Evolutionary conservation across 1,140 invertebrate species (phyloP).

Genomic region (Apis laboriosa): DNA sequence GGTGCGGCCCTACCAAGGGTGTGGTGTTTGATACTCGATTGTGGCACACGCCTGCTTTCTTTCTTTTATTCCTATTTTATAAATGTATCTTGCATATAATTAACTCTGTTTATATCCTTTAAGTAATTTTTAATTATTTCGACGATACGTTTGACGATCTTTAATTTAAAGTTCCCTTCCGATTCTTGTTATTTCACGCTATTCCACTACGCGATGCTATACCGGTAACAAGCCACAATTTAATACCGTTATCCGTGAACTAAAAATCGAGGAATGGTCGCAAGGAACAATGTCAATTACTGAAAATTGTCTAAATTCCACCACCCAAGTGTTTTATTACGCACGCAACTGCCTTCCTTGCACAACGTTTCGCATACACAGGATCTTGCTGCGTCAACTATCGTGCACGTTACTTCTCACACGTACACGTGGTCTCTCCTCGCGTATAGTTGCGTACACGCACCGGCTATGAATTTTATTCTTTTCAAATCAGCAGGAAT

Average conservation of each 20-base stretch:
- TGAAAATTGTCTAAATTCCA: conserved; percentile 34
- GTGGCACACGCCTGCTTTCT: too few species aligned
- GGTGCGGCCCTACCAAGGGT: conserved; percentile 58
- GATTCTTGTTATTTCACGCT: background rate
- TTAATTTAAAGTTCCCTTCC: background rate
- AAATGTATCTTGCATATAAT: too few species aligned
- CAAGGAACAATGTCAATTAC: conserved; percentile 31
- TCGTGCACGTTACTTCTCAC: background rate
- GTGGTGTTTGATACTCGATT: too few species aligned
- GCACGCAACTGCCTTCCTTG: conserved; percentile 28
- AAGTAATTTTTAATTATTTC: too few species aligned
- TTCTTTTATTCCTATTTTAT: too few species aligned
- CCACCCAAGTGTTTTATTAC: background rate
- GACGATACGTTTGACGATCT: background rate
- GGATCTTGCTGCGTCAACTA: background rate
- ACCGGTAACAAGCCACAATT: conserved; percentile 11
- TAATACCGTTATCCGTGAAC: conserved; percentile 30
- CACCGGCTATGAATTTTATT: background rate
- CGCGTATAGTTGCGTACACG: background rate
- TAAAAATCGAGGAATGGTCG: conserved; percentile 16
- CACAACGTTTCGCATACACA: background rate
- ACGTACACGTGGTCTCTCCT: background rate
- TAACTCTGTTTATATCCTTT: too few species aligned
- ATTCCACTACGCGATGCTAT: background rate
- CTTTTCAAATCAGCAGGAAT: background rate